Conservation (phyloP, 2,797 vertebrate species). For the Carduelis carduelis region DNA sequence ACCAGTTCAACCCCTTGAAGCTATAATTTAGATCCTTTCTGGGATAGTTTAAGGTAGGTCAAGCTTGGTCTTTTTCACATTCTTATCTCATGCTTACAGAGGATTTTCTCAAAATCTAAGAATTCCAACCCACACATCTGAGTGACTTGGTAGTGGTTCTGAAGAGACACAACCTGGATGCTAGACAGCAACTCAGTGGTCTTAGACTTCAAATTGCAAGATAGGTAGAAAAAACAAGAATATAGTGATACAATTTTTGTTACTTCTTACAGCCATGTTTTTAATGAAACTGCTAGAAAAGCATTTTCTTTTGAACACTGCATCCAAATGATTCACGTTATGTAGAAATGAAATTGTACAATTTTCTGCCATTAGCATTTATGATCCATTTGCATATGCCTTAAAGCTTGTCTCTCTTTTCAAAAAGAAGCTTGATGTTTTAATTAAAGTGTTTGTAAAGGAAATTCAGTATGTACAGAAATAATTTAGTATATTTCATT, state of each 20-base stretch:
- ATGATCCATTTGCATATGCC: background rate
- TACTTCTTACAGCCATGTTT: background rate
- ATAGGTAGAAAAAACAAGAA: background rate
- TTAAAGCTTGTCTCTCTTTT: background rate
- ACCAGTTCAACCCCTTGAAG: background rate
- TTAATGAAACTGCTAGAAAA: background rate
- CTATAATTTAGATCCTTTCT: background rate
- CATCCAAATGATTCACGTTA: background rate
- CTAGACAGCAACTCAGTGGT: background rate
- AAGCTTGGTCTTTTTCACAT: background rate
- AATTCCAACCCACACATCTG: background rate
- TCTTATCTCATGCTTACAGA: conserved; percentile 2
- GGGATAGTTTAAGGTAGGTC: background rate
- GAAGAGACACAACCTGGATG: background rate
- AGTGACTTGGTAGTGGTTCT: background rate
- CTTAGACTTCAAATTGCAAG: background rate
- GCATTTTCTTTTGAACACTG: background rate
- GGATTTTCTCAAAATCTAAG: background rate
- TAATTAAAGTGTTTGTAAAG: background rate
- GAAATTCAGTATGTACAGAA: background rate
- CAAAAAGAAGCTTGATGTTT: background rate
- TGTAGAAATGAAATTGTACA: background rate
- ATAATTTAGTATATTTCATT: background rate
- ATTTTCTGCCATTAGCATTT: background rate
- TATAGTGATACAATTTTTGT: background rate